Evolutionary conservation across 2,888 invertebrate genomes (phyloP).

Genomic region (Asteroscopus sphinx): DNA sequence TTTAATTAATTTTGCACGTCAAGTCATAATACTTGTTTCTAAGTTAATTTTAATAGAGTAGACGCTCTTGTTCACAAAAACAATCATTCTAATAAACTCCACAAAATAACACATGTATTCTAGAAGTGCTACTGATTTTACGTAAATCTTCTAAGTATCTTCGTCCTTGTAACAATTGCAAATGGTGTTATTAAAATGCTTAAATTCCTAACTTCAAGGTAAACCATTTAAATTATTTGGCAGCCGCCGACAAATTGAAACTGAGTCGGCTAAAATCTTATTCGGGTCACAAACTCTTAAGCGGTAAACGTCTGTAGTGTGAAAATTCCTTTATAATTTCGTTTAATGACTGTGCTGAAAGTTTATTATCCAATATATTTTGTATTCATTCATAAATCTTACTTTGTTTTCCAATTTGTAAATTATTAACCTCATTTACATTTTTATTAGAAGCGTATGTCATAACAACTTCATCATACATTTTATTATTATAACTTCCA

Average conservation of each 20-base stretch:
- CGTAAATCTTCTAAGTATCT: neutral
- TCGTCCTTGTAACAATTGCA: neutral
- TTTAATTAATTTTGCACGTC: neutral
- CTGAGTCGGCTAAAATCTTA: constrained; percentile 3
- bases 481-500: neutral
- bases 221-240: constrained; percentile 20
- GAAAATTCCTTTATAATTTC: constrained; percentile 1
- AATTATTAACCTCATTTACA: constrained; percentile 1
- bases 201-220: constrained; percentile 17
- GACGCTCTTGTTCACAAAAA: constrained; percentile 8
- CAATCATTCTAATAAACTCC: constrained; percentile 3
- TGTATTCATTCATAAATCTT: constrained; percentile 2
- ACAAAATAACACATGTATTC: neutral
- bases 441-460: neutral
- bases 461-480: neutral
- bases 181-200: constrained; percentile 15
- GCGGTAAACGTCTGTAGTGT: neutral
- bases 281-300: constrained; percentile 17
- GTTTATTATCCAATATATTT: neutral
- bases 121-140: neutral
- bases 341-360: neutral
- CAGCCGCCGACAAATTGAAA: neutral
- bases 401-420: neutral
- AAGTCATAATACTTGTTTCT: neutral
- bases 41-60: neutral